Base-by-base conservation (phyloP, 2,113 vertebrate genomes). In the Festucalex cinctus region DNA sequence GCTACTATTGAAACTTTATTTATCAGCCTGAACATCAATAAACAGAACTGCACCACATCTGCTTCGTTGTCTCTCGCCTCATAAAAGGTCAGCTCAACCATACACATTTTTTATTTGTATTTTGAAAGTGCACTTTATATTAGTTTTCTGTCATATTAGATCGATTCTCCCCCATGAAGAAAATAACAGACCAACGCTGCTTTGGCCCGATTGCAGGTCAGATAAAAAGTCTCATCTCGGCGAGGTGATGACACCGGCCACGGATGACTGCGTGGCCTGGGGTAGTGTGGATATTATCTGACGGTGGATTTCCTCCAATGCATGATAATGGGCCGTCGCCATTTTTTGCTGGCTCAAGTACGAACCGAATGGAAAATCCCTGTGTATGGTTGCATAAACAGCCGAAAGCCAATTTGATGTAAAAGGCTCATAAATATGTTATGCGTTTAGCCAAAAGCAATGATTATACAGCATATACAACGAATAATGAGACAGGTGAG, bases 1-100 rank as follows among this genome's bases (percentile, higher is more conserved):
- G 82, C 78, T 92, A 92, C 92, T 92, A 88, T 64, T 90, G 90
- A 86, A 85, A 91, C 86, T 85, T 86, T 70, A 63, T 93, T 93
- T 78, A 82, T 65, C 91, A 91, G 90, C 90, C 91, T 92, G 90
- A 89, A 89, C 91, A 94, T 94, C 93, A 96, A 95, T 95, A 96
- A 95, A 95, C 91, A 80, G 93, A 77, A 93, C 70, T 90, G 93
- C 93, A 91, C 83, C 88, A 90, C 74, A 80, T 90, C 82, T 67
- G 69, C 65, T 73, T 68, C 68, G 74, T 22, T 9, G 74, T 71
- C 57, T 83, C 67, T 48, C 75, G 60, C 65, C 43, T 69, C 67
- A 19, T 66, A 28, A 62, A 56, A 32, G 28, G 17, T 14, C 12
- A 22, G 1, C 17, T 48, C 49, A 46, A 12, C 20, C 32, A 1